Conservation (phyloP, 2,113 vertebrate species). For the Eira barbara region DNA sequence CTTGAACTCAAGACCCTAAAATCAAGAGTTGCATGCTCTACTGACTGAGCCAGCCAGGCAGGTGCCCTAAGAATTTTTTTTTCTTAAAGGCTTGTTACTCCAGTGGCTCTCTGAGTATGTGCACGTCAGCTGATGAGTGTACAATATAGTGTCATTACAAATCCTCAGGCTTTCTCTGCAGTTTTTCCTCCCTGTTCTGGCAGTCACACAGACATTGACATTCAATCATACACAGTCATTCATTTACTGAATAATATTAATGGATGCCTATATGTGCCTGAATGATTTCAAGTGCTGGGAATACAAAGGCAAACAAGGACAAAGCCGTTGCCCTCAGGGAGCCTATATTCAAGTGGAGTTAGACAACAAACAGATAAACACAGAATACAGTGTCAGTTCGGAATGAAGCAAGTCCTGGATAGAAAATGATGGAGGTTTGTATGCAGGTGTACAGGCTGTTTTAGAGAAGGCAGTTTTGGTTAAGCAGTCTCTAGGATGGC, state of each 20-base stretch:
- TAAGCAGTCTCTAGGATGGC: not conserved
- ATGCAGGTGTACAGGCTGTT: not conserved
- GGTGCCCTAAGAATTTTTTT: not conserved
- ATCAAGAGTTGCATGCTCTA: too few relatives aligned
- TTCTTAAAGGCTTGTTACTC: not conserved
- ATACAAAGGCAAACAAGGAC: not conserved
- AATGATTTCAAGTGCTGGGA: not conserved
- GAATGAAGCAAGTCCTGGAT: not conserved
- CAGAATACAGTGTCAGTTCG: not conserved
- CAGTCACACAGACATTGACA: not conserved
- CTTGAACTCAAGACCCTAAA: too few relatives aligned
- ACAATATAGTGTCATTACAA: not conserved
- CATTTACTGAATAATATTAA: not conserved
- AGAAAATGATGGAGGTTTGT: not conserved
- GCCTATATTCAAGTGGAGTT: not conserved
- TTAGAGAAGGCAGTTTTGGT: not conserved
- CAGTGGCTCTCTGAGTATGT: not conserved
- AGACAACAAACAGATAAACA: not conserved
- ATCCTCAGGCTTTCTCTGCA: not conserved
- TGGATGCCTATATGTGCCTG: not conserved
- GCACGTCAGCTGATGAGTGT: not conserved
- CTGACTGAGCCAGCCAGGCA: not conserved
- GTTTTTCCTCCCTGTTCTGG: not conserved
- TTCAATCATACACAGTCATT: not conserved
- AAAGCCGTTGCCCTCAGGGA: not conserved